These are phyloP conservation scores for Chitala chitala DNA, from an alignment of 2,113 vertebrate species.

Conservation along the genomic window DNA sequence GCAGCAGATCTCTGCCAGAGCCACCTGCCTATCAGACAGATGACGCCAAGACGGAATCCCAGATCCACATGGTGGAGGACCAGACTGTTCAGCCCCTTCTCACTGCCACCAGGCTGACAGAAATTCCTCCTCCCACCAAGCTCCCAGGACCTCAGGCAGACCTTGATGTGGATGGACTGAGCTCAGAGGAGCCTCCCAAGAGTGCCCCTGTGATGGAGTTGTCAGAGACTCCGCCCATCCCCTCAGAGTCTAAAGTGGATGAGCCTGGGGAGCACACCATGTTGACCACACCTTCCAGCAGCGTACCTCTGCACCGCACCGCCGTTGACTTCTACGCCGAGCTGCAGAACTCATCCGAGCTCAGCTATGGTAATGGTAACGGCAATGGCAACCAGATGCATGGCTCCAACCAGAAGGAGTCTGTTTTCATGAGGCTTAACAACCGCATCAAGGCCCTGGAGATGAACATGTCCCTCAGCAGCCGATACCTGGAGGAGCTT, in stretches of 20 bases:
- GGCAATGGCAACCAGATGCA: constrained; percentile 88
- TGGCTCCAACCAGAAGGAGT: constrained; percentile 95
- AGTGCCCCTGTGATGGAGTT: constrained; percentile 38
- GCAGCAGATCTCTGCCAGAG: constrained; percentile 20
- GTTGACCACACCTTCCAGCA: constrained; percentile 46
- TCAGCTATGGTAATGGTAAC: constrained; percentile 70
- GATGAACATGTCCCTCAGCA: constrained; percentile 97
- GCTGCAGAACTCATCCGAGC: constrained; percentile 82
- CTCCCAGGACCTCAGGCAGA: constrained; percentile 40
- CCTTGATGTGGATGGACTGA: constrained; percentile 43
- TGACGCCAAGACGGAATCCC: constrained; percentile 19
- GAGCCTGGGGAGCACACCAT: constrained; percentile 72
- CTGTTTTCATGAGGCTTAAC: constrained; percentile 96
- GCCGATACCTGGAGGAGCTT: constrained; percentile 94
- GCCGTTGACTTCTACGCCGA: constrained; percentile 97
- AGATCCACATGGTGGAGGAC: constrained; percentile 41
- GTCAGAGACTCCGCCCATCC: constrained; percentile 45
- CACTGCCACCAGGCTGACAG: constrained; percentile 54
- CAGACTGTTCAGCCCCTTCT: constrained; percentile 44
- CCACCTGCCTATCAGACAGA: constrained; percentile 30
- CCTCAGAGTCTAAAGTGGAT: constrained; percentile 64
- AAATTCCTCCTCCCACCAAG: constrained; percentile 62
- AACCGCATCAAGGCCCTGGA: constrained; percentile 97
- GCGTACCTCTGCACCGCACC: constrained; percentile 67
- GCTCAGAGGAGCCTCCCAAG: constrained; percentile 48